Evolutionary conservation across 2,888 invertebrate species (phyloP).

Genomic region (Sipha maydis): DNA sequence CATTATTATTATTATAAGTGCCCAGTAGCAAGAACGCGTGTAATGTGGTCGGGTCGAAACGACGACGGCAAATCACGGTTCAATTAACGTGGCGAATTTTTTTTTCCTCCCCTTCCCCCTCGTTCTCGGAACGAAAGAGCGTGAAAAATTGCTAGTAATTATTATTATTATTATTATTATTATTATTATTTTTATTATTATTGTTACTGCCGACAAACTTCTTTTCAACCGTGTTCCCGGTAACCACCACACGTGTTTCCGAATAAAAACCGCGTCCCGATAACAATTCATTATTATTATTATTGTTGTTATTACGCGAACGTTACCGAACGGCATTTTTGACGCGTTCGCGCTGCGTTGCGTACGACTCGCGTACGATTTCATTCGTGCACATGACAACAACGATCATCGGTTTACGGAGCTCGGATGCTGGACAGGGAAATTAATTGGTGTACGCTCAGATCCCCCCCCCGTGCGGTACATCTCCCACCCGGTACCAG

Average conservation of each 20-base stretch:
- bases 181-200: background rate
- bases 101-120: background rate
- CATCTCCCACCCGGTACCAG: no score
- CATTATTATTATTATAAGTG: background rate
- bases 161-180: background rate
- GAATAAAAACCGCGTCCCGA: slow-evolving; percentile 38
- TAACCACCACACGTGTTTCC: slow-evolving; percentile 32
- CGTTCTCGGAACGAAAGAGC: slow-evolving; percentile 17
- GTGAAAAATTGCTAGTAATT: slow-evolving; percentile 15
- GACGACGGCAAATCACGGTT: background rate
- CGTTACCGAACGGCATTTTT: slow-evolving; percentile 4
- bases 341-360: no score
- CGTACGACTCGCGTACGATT: no score
- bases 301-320: no score
- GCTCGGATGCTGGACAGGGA: no score
- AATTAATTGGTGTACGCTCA: no score
- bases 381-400: no score
- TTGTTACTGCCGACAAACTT: slow-evolving; percentile 26
- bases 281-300: slow-evolving; percentile 12
- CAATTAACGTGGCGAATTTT: background rate
- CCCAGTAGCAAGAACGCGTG: background rate
- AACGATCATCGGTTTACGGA: no score
- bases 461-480: no score
- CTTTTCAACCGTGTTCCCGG: slow-evolving; percentile 24
- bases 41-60: slow-evolving; percentile 15